A percentile compares a stretch with the other conserved stretches of the same genome.
Conservation (phyloP, 2,113 vertebrate genomes). For the Callorhinus ursinus region DNA sequence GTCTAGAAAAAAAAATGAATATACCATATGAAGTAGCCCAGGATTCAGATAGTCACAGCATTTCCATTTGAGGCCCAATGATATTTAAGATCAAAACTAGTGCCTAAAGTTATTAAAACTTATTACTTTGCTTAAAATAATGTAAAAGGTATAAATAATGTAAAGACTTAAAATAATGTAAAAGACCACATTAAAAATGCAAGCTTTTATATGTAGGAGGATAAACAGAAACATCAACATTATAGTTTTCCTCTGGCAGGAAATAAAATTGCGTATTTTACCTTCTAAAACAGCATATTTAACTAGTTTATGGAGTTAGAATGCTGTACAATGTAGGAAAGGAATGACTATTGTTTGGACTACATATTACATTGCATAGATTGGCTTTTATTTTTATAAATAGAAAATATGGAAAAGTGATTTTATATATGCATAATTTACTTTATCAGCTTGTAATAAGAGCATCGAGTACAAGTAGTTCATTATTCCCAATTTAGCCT, state of each 20-base stretch:
- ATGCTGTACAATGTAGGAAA: neutral
- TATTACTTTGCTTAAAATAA: conserved; percentile 62
- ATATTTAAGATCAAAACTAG: conserved; percentile 74
- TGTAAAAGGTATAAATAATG: conserved; percentile 4
- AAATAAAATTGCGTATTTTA: conserved; percentile 51
- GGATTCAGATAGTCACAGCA: conserved; percentile 59
- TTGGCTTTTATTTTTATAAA: neutral
- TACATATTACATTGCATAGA: neutral
- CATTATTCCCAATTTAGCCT: conserved; percentile 40
- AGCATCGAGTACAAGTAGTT: neutral
- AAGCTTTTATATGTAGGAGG: conserved; percentile 47
- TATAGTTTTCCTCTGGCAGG: conserved; percentile 52
- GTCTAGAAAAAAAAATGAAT: conserved; percentile 44
- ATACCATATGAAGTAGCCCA: neutral
- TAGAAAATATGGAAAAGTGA: conserved; percentile 31
- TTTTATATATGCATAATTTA: neutral
- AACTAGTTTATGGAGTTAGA: conserved; percentile 52
- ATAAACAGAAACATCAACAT: conserved; percentile 45
- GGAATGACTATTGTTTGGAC: neutral
- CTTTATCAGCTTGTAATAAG: conserved; percentile 28
- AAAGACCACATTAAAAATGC: conserved; percentile 60
- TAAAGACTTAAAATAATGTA: neutral
- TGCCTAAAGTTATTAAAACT: conserved; percentile 64
- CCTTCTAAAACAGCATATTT: conserved; percentile 55
- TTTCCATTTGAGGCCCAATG: conserved; percentile 54